Conservation (phyloP, 2,113 vertebrate species). For the Neotragus pygmaeus region DNA sequence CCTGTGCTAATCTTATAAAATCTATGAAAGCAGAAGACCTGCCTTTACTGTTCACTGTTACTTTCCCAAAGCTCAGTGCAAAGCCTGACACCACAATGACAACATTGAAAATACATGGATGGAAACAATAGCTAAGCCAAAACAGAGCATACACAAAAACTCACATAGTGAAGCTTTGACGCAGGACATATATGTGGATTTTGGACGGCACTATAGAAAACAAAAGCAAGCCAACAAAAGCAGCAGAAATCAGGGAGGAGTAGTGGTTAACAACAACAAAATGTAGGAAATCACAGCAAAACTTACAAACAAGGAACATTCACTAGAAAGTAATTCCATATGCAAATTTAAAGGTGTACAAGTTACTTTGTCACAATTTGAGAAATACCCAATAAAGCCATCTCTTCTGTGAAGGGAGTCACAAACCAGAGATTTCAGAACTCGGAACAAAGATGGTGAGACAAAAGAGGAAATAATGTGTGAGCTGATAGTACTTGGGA, state of each 20-base stretch:
- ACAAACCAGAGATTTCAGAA: background rate
- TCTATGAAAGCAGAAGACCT: background rate
- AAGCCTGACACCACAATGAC: background rate
- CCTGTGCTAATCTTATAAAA: background rate
- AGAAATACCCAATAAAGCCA: background rate
- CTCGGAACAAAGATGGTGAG: background rate
- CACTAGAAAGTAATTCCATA: background rate
- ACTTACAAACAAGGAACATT: too few species aligned
- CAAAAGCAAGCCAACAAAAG: too few species aligned
- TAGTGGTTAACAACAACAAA: too few species aligned
- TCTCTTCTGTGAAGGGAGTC: background rate
- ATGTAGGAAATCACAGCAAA: too few species aligned
- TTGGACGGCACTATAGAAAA: background rate
- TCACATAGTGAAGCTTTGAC: background rate
- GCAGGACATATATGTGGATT: background rate
- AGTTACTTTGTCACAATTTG: background rate
- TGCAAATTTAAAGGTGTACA: background rate
- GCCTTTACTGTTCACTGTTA: background rate
- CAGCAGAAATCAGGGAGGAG: too few species aligned
- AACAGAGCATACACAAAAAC: background rate
- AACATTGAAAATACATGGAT: background rate
- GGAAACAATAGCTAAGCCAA: background rate
- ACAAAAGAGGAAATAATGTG: background rate
- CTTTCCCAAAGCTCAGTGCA: background rate
- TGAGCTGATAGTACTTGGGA: background rate